Evolutionary conservation across 2,797 vertebrate species (phyloP).

Genomic region (Silurus aristotelis): DNA sequence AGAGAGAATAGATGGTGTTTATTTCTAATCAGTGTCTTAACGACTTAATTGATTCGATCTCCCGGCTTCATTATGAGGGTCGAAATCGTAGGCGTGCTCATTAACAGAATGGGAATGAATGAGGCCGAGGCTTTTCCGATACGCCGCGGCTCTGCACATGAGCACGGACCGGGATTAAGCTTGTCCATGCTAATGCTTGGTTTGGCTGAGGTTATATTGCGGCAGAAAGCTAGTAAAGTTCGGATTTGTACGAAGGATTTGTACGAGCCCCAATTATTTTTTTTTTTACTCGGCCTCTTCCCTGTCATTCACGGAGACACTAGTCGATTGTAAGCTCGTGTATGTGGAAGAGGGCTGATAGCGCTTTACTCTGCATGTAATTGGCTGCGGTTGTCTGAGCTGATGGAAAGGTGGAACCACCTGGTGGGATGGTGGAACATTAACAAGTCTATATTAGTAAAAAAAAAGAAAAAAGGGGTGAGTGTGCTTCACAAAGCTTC

Average conservation of each 20-base stretch:
- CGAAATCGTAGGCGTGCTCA: constrained; percentile 59
- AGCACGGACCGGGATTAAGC: neutral
- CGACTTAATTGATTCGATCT: constrained; percentile 69
- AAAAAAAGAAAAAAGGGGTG: too few relatives aligned
- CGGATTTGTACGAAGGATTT: too few relatives aligned
- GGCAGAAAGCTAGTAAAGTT: neutral
- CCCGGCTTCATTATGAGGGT: constrained; percentile 57
- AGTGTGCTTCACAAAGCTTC: neutral
- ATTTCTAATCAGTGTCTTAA: constrained; percentile 66
- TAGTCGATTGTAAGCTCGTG: neutral
- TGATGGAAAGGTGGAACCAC: too few relatives aligned
- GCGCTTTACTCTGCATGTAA: neutral
- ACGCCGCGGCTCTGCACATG: neutral
- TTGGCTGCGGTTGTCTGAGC: neutral
- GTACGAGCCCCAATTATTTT: too few relatives aligned
- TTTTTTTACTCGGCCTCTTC: neutral
- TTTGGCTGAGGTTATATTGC: neutral
- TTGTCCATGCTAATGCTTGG: neutral
- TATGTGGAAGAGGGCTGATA: neutral
- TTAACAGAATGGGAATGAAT: constrained; percentile 63
- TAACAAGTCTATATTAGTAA: too few relatives aligned
- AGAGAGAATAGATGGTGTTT: constrained; percentile 56
- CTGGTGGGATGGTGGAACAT: too few relatives aligned
- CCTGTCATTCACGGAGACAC: neutral
- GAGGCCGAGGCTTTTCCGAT: constrained; percentile 35